These are phyloP conservation scores for Morphnarchus princeps DNA, from an alignment of 2,113 vertebrate species.

Conservation along the genomic window DNA sequence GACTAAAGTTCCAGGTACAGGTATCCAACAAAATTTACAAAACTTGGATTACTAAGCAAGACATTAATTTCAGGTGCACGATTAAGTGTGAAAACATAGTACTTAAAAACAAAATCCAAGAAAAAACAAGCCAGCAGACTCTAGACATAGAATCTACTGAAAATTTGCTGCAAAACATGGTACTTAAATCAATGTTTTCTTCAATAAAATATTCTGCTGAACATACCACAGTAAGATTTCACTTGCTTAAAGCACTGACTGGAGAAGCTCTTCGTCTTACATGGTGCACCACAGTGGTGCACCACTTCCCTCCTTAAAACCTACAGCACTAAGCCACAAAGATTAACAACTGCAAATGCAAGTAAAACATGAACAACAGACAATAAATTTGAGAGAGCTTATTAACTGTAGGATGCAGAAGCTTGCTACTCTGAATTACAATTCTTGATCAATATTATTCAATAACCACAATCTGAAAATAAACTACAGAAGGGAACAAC, in stretches of 20 bases:
- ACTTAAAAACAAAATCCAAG: neutral
- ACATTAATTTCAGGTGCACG: neutral
- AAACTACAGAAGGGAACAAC: neutral
- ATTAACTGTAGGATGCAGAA: constrained; percentile 1
- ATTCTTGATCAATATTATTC: neutral
- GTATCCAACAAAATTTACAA: neutral
- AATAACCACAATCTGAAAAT: neutral
- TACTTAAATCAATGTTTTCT: neutral
- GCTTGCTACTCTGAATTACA: neutral
- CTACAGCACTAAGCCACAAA: neutral
- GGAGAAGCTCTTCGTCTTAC: neutral
- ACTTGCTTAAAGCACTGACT: neutral
- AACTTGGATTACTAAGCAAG: neutral
- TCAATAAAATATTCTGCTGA: neutral
- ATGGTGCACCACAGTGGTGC: neutral
- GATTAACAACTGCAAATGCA: neutral
- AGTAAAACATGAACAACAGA: neutral
- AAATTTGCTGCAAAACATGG: neutral
- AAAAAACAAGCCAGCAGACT: neutral
- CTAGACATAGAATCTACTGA: neutral
- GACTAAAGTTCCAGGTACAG: neutral
- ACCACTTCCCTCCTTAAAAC: constrained; percentile 26
- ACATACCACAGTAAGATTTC: neutral
- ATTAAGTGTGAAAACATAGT: neutral
- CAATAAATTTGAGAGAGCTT: neutral